Conservation (phyloP, 2,888 invertebrate genomes). For the Selenia dentaria region DNA sequence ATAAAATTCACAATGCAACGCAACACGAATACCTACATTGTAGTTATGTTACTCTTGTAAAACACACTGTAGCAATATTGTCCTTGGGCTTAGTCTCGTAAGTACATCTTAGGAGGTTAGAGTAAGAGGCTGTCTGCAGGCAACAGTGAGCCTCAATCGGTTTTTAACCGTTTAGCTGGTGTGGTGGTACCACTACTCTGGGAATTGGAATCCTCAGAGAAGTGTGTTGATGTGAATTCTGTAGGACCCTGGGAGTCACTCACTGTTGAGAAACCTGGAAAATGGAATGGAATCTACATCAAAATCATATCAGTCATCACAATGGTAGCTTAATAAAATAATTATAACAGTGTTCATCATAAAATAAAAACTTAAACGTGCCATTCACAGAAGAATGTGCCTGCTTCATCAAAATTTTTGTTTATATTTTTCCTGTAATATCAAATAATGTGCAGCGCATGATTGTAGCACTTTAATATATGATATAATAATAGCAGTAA, state of each 20-base stretch:
- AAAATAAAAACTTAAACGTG: too few species aligned
- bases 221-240: slow-evolving; percentile 93
- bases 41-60: slow-evolving; percentile 11
- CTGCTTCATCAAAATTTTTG: too few species aligned
- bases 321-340: too few species aligned
- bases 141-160: slow-evolving; percentile 82
- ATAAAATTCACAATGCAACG: slow-evolving; percentile 17
- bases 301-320: too few species aligned
- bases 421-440: too few species aligned
- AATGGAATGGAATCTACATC: too few species aligned
- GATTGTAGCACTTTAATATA: too few species aligned
- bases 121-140: slow-evolving; percentile 25
- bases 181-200: slow-evolving; percentile 91
- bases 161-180: slow-evolving; percentile 91
- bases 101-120: slow-evolving; percentile 25
- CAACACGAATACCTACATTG: slow-evolving; percentile 12
- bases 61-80: slow-evolving; percentile 10
- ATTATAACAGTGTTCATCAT: too few species aligned
- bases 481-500: too few species aligned
- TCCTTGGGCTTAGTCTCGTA: slow-evolving; percentile 28
- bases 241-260: slow-evolving; percentile 96
- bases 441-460: too few species aligned
- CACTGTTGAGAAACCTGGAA: slow-evolving; percentile 93
- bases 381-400: too few species aligned
- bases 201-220: slow-evolving; percentile 96